Conservation (phyloP, 1,140 invertebrate genomes). For the Trichomalopsis sarcophagae region DNA sequence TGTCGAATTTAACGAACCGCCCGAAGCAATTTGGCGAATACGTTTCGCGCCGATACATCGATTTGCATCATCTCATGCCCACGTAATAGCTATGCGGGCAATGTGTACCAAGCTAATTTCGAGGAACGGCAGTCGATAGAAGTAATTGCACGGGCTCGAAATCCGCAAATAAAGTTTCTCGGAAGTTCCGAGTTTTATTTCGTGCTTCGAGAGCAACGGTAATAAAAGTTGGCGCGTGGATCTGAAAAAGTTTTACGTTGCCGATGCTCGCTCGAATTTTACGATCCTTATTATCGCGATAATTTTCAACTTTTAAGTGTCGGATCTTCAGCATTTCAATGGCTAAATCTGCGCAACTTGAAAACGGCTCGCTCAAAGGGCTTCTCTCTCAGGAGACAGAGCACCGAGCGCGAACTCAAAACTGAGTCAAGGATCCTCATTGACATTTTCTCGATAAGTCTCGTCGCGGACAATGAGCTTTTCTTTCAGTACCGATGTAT, state of each 20-base stretch:
- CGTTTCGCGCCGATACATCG: not conserved
- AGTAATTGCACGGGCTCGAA: too few relatives aligned
- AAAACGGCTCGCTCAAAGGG: not conserved
- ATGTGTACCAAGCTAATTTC: not conserved
- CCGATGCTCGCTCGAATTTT: not conserved
- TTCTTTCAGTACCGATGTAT: too few relatives aligned
- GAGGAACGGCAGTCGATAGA: not conserved
- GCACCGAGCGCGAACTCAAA: not conserved
- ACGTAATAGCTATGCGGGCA: not conserved
- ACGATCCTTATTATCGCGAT: not conserved
- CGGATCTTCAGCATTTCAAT: not conserved
- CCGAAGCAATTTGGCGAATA: not conserved
- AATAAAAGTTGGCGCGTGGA: too few relatives aligned
- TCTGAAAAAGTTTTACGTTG: too few relatives aligned
- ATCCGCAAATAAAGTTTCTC: too few relatives aligned
- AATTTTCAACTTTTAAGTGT: not conserved
- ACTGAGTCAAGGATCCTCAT: constrained; percentile 19
- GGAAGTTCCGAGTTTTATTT: too few relatives aligned
- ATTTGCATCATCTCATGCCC: not conserved
- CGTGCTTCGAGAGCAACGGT: too few relatives aligned
- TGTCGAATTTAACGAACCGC: not conserved
- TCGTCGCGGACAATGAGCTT: not conserved
- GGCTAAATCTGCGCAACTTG: not conserved
- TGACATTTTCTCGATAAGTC: not conserved
- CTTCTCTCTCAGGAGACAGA: not conserved